Evolutionary conservation across 2,113 vertebrate species (phyloP), one percentile per base, ranked within the genome.

Genomic region (Oostethus manadensis): DNA sequence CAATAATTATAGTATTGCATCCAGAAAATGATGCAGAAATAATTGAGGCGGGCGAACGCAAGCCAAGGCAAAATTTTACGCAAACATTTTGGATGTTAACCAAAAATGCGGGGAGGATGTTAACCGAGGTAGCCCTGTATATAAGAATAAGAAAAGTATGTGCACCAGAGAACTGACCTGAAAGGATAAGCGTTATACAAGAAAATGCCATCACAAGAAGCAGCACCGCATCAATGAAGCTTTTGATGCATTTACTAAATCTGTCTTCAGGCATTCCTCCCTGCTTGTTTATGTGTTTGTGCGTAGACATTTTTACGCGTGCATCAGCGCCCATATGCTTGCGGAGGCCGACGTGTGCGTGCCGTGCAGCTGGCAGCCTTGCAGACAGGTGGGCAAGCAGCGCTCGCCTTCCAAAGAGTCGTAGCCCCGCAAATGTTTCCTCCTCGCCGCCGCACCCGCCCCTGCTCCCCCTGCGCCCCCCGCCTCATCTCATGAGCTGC

Each of bases 381-480:
- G 81, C 77, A 83, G 83, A 83, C 86, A 88, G 86, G 86, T 88
- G 86, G 86, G 81, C 80, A 33, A 78, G 77, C 83, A 83, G 70
- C 74, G 47, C 70, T 79, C 75, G 75, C 70, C 80, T 84, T 86
- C 86, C 83, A 88, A 80, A 81, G 73, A 83, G 83, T 84, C 74
- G 56, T 72, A 81, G 83, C 81, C 78, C 62, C 77, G 57, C 83
- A 86, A 85, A 86, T 86, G 83, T 83, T 74, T 65, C 73, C 71
- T 43, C 67, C 77, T 42, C 58, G 55, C 3, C 13, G 18, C 10
- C 46, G 22, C 56, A 49, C 49, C 0, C 62, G 51, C 70, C 70
- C 55, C 64, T 51, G 60, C 64, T 49, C 14, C 15, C 4, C 40
- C 43, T 64, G 26, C 71, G 26, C 71, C 53, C 64, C 46, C 53